Evolutionary conservation across 1,140 invertebrate species (phyloP).

Genomic region (Panagrolaimus sp.): DNA sequence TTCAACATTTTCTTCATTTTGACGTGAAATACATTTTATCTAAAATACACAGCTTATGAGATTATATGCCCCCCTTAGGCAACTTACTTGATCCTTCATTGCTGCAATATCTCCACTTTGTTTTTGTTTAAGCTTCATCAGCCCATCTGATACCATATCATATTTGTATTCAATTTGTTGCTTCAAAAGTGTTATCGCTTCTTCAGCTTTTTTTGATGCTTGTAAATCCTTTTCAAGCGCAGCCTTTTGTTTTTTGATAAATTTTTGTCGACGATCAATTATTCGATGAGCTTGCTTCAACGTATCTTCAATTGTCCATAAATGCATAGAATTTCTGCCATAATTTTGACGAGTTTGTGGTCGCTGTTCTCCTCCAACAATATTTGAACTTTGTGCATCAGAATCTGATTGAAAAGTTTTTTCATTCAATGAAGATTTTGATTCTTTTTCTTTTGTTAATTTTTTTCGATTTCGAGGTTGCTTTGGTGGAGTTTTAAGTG

Average conservation of each 20-base stretch:
- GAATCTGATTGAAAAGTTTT: neutral
- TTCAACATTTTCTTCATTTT: neutral
- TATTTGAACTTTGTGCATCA: neutral
- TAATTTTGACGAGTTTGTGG: neutral
- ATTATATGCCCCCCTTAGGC: neutral
- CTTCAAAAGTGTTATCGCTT: slow-evolving; percentile 5
- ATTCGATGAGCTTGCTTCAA: neutral
- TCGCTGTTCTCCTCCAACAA: too few relatives aligned
- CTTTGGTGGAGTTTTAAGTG: neutral
- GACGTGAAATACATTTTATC: neutral
- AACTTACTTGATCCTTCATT: slow-evolving; percentile 8
- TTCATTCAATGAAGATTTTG: neutral
- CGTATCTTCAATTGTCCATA: neutral
- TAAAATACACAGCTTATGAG: neutral
- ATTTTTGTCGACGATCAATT: neutral
- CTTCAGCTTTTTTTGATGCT: neutral
- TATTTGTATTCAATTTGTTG: slow-evolving; percentile 4
- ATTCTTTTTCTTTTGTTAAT: neutral
- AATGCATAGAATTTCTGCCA: neutral
- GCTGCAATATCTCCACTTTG: neutral
- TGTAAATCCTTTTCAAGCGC: neutral
- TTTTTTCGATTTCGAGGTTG: neutral
- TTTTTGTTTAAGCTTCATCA: neutral
- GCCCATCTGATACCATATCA: neutral
- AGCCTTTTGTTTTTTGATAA: neutral